Percentiles rank a stretch among this genome's conserved stretches.
These are phyloP conservation scores for Adoxophyes honmai DNA, from an alignment of 1,140 invertebrate species.

Conservation along the genomic window DNA sequence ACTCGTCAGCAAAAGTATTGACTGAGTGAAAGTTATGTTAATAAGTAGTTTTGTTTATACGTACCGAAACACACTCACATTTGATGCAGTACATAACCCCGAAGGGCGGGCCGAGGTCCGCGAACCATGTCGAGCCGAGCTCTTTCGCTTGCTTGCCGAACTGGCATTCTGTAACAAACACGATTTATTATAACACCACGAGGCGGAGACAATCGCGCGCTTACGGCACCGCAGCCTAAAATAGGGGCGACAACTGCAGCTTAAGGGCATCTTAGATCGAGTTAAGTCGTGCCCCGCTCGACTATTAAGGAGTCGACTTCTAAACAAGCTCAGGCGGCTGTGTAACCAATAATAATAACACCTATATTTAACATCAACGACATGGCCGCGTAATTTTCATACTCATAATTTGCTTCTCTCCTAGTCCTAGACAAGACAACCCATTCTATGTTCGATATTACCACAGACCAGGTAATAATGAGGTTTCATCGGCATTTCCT, in stretches of 20 bases:
- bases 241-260: constrained; percentile 13
- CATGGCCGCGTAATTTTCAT: constrained; percentile 22
- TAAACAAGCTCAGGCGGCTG: neutral
- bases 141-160: constrained; percentile 92
- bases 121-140: constrained; percentile 92
- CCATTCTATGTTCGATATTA: constrained; percentile 23
- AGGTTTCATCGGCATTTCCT: too few relatives aligned
- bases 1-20: too few relatives aligned
- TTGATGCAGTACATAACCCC: constrained; percentile 95
- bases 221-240: constrained; percentile 6
- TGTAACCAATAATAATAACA: constrained; percentile 20
- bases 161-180: constrained; percentile 89
- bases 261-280: constrained; percentile 13
- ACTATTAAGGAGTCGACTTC: neutral
- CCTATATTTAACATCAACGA: constrained; percentile 18
- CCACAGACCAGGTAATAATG: too few relatives aligned
- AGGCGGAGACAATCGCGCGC: neutral
- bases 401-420: constrained; percentile 1
- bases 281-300: neutral
- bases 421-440: constrained; percentile 9
- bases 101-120: constrained; percentile 93
- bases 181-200: constrained; percentile 6
- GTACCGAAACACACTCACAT: constrained; percentile 94
- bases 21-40: too few relatives aligned
- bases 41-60: constrained; percentile 57